These are phyloP conservation scores for Malachius bipustulatus DNA, from an alignment of 2,888 invertebrate genomes.

Conservation along the genomic window DNA sequence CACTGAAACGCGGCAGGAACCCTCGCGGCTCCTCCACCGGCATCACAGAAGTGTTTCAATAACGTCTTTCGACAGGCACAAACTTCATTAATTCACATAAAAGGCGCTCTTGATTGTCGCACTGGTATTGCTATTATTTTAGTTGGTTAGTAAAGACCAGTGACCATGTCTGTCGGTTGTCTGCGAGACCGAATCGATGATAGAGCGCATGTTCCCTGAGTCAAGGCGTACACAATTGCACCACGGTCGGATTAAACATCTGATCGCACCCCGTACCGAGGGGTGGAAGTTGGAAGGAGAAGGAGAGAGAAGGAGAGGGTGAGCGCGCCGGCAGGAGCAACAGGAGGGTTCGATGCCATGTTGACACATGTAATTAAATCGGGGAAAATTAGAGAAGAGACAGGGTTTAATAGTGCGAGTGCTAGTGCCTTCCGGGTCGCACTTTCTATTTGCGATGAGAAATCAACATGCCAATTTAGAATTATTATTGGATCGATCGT, in stretches of 20 bases:
- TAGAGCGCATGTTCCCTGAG: conserved; percentile 35
- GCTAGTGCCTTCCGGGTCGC: not conserved
- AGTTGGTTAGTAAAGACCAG: conserved; percentile 28
- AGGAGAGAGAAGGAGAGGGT: conserved; percentile 10
- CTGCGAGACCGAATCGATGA: conserved; percentile 34
- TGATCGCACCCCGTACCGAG: conserved; percentile 22
- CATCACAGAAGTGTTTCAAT: too few relatives aligned
- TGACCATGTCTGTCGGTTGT: conserved; percentile 33
- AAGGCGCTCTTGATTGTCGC: conserved; percentile 4
- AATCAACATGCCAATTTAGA: too few relatives aligned
- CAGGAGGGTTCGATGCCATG: conserved; percentile 26
- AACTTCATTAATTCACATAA: too few relatives aligned
- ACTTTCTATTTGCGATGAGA: too few relatives aligned
- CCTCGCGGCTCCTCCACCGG: not conserved
- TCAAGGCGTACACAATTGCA: conserved; percentile 21
- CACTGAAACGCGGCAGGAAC: not conserved
- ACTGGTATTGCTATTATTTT: conserved; percentile 23
- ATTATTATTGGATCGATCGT: too few relatives aligned
- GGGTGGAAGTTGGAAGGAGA: conserved; percentile 12
- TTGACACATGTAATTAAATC: too few relatives aligned
- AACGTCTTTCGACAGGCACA: too few relatives aligned
- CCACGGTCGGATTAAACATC: conserved; percentile 28
- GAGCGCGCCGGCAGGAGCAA: conserved; percentile 18
- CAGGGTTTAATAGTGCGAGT: not conserved
- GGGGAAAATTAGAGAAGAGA: too few relatives aligned